Conservation (phyloP, 1,140 invertebrate genomes). For the Macrobrachium nipponense region DNA sequence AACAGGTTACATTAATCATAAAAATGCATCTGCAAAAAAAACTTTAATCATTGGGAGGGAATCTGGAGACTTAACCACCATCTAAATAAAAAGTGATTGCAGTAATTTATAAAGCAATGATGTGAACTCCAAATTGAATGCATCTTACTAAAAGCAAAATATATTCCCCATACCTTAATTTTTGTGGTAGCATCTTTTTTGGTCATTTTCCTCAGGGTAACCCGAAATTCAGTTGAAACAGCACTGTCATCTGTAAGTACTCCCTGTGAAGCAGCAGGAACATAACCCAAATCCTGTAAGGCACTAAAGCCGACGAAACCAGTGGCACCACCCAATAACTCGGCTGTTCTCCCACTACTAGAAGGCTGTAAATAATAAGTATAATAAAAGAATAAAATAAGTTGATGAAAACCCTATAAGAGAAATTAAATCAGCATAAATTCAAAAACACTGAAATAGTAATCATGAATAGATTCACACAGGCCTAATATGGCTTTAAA, state of each 20-base stretch:
- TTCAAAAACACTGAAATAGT: no score
- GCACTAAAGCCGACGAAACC: conserved; percentile 79
- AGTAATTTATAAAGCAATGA: no score
- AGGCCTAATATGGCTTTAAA: no score
- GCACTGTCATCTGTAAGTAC: conserved; percentile 72
- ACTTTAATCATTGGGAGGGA: no score
- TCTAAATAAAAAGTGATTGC: no score
- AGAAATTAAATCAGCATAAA: no score
- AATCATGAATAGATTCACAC: no score
- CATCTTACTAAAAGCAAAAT: background rate
- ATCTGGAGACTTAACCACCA: no score
- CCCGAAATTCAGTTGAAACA: conserved; percentile 68
- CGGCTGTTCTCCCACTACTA: conserved; percentile 82
- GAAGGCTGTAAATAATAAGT: conserved; percentile 78
- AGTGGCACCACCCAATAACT: conserved; percentile 74
- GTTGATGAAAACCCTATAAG: no score
- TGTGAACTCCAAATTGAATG: background rate
- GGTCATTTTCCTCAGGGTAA: conserved; percentile 73
- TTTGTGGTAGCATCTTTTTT: conserved; percentile 90
- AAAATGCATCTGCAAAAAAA: no score
- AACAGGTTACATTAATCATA: no score
- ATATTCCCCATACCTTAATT: conserved; percentile 76
- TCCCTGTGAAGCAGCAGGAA: conserved; percentile 72
- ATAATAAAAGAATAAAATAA: no score
- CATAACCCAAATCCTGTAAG: conserved; percentile 73